Evolutionary conservation across 2,113 vertebrate genomes (phyloP).

Genomic region (Australoheros scitulus): DNA sequence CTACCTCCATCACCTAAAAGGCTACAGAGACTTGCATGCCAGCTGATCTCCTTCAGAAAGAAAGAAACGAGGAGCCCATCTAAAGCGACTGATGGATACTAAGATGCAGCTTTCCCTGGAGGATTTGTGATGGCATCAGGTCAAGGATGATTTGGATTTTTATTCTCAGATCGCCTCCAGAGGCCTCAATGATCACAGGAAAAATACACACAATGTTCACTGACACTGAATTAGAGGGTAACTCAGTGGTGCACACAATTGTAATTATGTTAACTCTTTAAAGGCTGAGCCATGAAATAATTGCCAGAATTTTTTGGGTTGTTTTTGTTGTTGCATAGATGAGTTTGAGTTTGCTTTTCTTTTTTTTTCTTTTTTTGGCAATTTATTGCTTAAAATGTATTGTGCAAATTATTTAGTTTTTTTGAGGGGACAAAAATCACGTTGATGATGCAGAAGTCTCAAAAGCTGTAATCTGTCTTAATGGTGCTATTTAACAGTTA

Average conservation of each 20-base stretch:
- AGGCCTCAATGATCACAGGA: not conserved
- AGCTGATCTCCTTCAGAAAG: slow-evolving; percentile 27
- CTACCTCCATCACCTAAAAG: slow-evolving; percentile 80
- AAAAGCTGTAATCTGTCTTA: not conserved
- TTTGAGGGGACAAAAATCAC: no score
- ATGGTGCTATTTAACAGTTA: not conserved
- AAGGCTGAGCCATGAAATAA: no score
- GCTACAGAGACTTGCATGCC: slow-evolving; percentile 71
- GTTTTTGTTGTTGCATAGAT: no score
- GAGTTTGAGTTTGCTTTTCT: no score
- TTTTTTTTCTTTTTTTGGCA: no score
- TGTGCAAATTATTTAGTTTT: no score
- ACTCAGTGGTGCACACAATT: not conserved
- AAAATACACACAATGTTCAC: not conserved
- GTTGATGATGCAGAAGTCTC: no score
- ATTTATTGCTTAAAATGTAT: no score
- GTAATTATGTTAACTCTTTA: not conserved
- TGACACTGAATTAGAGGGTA: not conserved
- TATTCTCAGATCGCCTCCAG: not conserved
- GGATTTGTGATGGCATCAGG: slow-evolving; percentile 3
- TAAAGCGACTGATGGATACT: not conserved
- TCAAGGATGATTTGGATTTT: slow-evolving; percentile 12
- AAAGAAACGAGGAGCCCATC: not conserved
- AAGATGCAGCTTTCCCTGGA: slow-evolving; percentile 3
- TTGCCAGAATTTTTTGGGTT: no score